Percentiles rank a stretch among this genome's conserved stretches.
Conservation (phyloP, 2,888 invertebrate species). For the Philaethria dido region DNA sequence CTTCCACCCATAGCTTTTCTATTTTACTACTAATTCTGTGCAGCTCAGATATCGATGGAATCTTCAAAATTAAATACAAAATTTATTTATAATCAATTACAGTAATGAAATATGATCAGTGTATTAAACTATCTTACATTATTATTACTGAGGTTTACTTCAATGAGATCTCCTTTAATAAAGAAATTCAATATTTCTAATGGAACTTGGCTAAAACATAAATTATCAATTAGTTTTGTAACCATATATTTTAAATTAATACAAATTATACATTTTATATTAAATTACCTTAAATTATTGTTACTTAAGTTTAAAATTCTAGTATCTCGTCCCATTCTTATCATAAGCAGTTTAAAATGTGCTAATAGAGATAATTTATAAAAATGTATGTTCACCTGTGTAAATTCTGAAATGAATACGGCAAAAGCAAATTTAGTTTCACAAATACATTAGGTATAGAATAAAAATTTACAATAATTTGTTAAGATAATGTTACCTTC, state of each 20-base stretch:
- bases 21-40: slow-evolving; percentile 71
- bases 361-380: slow-evolving; percentile 65
- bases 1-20: slow-evolving; percentile 74
- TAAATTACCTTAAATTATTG: slow-evolving; percentile 65
- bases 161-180: slow-evolving; percentile 68
- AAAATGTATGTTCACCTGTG: slow-evolving; percentile 62
- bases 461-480: not conserved
- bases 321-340: slow-evolving; percentile 71
- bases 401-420: slow-evolving; percentile 63
- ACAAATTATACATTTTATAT: not conserved
- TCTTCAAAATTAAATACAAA: slow-evolving; percentile 51
- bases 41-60: slow-evolving; percentile 61
- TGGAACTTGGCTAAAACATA: slow-evolving; percentile 67
- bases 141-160: slow-evolving; percentile 71
- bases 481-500: slow-evolving; percentile 54
- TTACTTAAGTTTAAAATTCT: slow-evolving; percentile 68
- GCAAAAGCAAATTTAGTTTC: not conserved
- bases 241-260: not conserved
- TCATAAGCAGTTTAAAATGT: slow-evolving; percentile 71
- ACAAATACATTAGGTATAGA: not conserved
- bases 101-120: not conserved
- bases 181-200: slow-evolving; percentile 74
- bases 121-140: slow-evolving; percentile 58
- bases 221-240: not conserved
- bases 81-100: not conserved